phyloP scores from a whole-genome alignment of 1,140 invertebrate species.

The Bombus cullumanus region DNA sequence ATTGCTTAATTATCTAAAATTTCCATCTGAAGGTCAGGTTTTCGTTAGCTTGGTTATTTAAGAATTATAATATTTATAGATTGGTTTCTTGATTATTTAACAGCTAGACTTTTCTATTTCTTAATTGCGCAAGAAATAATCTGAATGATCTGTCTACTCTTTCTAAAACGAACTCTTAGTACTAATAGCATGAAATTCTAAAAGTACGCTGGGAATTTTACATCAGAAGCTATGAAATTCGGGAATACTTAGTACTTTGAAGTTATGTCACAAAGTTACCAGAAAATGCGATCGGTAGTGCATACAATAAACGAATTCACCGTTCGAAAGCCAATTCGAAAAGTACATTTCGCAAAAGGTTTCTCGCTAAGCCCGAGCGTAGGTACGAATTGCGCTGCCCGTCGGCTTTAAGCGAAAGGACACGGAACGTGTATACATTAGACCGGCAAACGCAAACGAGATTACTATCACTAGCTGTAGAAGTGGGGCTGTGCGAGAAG shows the following conservation, averaged over 20 bases:
- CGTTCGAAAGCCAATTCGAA: neutral
- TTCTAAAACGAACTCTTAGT: neutral
- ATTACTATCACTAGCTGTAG: slow-evolving; percentile 41
- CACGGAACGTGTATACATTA: slow-evolving; percentile 23
- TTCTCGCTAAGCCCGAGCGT: neutral
- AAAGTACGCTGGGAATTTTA: neutral
- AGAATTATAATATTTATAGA: neutral
- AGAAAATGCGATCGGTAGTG: neutral
- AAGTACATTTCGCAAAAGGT: slow-evolving; percentile 13
- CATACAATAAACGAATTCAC: slow-evolving; percentile 17
- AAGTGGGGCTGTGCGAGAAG: neutral
- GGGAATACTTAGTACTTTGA: neutral
- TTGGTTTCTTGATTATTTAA: neutral
- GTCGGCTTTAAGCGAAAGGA: slow-evolving; percentile 13
- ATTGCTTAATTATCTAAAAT: neutral
- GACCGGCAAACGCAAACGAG: slow-evolving; percentile 37
- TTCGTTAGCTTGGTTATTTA: too few species aligned
- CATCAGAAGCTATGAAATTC: neutral
- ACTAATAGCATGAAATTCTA: too few species aligned
- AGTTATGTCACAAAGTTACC: neutral
- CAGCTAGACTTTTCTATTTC: too few species aligned
- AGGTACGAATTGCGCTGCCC: slow-evolving; percentile 5
- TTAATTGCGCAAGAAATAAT: too few species aligned
- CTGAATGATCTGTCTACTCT: too few species aligned
- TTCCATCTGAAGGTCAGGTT: neutral